Base-by-base conservation (phyloP, 1,140 invertebrate genomes). In the Zaprionus lachaisei region DNA sequence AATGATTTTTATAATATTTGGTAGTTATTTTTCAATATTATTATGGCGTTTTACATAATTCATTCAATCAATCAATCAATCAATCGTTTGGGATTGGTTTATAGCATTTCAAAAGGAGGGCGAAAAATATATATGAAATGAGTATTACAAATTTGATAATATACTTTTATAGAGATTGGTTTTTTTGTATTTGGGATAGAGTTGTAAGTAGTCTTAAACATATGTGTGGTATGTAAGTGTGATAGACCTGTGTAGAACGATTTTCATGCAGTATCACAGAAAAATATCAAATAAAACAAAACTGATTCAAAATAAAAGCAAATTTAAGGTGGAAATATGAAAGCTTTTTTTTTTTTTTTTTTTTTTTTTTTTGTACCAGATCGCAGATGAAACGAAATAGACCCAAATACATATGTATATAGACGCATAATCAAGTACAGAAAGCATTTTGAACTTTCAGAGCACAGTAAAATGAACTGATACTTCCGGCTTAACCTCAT, bases 71-170 rank as follows among this genome's bases (percentile, higher is more conserved):
- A 79, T 89, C 74, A 31, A 31, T 31, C 31, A 31, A 31, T 31
- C 31, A 81, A 76, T 72, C 77, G 65, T 72, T 84, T 72, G 69
- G 79, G 72, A 81, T 77, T 89, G 76, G 76, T 77, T 84, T 72
- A 67, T 64, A 73, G 72, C 72, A 77, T 90, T 72, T 87, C 68
- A 68, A 79, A 81, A 68, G 75, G 73, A 76, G 65, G 72, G 58
- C 66, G 72, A 89, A 81, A 89, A 90, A 84, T 77, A 81, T 77
- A 84, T 77, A 81, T 77, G 58, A 81, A 89, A 81, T 84, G 61
- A 84, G 83, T 63, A 81, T 84, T 89, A 85, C 77, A 73, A 79
- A 72, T 79, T 74, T 77, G 56, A 57, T 58, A 51, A 62, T 72
- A 83, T 79, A 69, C 17, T 47, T 60, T 60, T 63, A 47, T 47